Base-by-base conservation (phyloP, 1,140 invertebrate species). In the Anoplophora glabripennis region DNA sequence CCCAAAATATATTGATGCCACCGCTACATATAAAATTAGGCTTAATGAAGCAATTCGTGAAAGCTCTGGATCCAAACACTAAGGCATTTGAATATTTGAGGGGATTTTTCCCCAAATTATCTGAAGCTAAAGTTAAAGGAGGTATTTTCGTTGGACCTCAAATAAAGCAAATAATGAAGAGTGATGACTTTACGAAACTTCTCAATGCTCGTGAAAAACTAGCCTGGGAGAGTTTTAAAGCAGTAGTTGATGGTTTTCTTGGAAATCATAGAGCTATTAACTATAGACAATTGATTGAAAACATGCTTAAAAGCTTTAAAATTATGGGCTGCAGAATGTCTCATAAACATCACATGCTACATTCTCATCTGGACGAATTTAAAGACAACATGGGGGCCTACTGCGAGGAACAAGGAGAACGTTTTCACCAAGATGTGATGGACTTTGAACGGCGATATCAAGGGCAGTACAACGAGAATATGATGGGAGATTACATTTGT, bases 21-120 rank as follows among this genome's bases (percentile, higher is more conserved):
- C 74, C 21, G 5, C 5, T 77, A 21, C 74, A 77, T 60, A 73
- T 77, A n/a, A 78, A 77, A 53, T 65, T 78, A 36, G 66, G 71
- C 1, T 37, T 63, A 57, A 68, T 64, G 57, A 68, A 55, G 58
- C 56, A 69, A 62, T 67, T 46, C 14, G 12, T 56, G 14, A 56
- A 56, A 12, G 53, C 12, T 40, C 37, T 53, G 14, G 2, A 17
- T 52, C 7, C 4, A 5, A 10, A 52, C 4, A 7, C 18, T 12
- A 10, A 41, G 17, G 3, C 7, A 18, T 44, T 54, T n/a, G 2
- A 54, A 42, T 45, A 45, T 21, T 46, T 54, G 21, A 28, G 34
- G 12, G 14, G 49, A 1, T 11, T 15, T 18, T 28, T 15, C 4
- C 9, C 53, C 1, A 36, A 54, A 44, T 4, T 47, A 18, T 17